Percentiles rank a stretch among this genome's conserved stretches.
phyloP scores from a whole-genome alignment of 2,797 vertebrate genomes.

The Arctocebus calabarensis region DNA sequence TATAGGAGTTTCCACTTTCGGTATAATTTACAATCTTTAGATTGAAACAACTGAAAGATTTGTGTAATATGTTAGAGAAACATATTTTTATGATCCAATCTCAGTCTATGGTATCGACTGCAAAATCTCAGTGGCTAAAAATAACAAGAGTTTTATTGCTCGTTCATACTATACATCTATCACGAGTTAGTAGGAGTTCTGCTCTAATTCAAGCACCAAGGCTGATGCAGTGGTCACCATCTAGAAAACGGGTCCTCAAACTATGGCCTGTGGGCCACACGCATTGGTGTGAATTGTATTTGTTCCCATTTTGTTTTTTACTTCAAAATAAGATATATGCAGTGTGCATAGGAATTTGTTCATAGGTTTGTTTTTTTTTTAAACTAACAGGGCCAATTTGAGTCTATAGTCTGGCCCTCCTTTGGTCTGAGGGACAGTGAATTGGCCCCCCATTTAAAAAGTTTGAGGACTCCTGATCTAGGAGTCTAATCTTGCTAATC shows the following conservation, averaged over 20 bases:
- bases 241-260: not conserved
- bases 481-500: not conserved
- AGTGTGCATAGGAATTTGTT: too few relatives aligned
- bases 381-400: too few relatives aligned
- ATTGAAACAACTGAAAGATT: constrained; percentile 6
- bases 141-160: not conserved
- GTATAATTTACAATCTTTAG: constrained; percentile 41
- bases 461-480: too few relatives aligned
- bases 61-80: not conserved
- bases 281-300: too few relatives aligned
- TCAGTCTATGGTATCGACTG: not conserved
- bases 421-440: too few relatives aligned
- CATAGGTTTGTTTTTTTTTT: too few relatives aligned
- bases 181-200: not conserved
- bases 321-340: too few relatives aligned
- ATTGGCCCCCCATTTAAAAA: too few relatives aligned
- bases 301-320: too few relatives aligned
- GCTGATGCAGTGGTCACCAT: not conserved
- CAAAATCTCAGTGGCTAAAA: not conserved
- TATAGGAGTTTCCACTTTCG: not conserved
- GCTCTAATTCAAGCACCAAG: not conserved
- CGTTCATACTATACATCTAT: not conserved
- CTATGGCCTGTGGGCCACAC: too few relatives aligned
- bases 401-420: too few relatives aligned
- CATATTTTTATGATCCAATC: not conserved